A percentile compares a stretch with the other conserved stretches of the same genome.
Evolutionary conservation across 2,797 vertebrate genomes (phyloP).

Genomic region (Leuciscus waleckii): DNA sequence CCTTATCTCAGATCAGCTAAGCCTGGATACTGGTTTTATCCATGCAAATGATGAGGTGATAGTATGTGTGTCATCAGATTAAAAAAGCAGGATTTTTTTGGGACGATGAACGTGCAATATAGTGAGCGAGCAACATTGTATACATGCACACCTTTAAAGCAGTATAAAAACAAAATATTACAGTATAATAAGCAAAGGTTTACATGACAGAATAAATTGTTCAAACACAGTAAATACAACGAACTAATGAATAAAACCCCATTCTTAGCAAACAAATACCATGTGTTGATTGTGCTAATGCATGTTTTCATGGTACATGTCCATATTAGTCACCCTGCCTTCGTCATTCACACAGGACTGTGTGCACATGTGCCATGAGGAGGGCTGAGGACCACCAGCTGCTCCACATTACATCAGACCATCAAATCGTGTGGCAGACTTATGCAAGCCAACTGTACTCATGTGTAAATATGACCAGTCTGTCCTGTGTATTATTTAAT

Average conservation of each 20-base stretch:
- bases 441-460: background rate
- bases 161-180: background rate
- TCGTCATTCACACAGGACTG: conserved; percentile 8
- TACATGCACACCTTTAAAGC: background rate
- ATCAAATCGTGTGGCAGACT: conserved; percentile 21
- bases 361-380: conserved; percentile 10
- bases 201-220: background rate
- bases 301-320: background rate
- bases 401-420: conserved; percentile 20
- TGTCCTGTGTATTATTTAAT: conserved; percentile 5
- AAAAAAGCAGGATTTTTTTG: conserved; percentile 17
- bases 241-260: background rate
- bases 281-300: background rate
- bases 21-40: conserved; percentile 27
- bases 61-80: conserved; percentile 33
- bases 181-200: background rate
- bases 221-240: background rate
- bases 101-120: background rate
- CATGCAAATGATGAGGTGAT: conserved; percentile 44
- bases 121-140: background rate
- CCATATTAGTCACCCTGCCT: conserved; percentile 14
- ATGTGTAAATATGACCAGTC: conserved; percentile 10
- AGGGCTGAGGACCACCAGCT: conserved; percentile 36
- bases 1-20: conserved; percentile 49
- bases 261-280: background rate